phyloP scores from a whole-genome alignment of 2,113 vertebrate species.

The Lepus europaeus region DNA sequence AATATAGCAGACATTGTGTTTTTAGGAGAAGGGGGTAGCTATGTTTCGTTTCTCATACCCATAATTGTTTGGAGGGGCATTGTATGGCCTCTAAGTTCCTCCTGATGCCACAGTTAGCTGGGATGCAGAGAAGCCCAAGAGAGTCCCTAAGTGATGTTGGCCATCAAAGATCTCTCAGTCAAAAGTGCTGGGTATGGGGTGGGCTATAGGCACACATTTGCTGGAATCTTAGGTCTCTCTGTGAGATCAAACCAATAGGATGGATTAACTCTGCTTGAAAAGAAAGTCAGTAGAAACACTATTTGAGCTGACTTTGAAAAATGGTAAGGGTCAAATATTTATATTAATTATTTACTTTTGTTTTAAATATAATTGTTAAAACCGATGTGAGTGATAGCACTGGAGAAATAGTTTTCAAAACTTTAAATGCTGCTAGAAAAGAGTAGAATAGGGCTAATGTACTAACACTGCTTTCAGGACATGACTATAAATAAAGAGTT shows the following conservation, averaged over 20 bases:
- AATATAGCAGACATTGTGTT: neutral
- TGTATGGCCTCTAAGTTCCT: neutral
- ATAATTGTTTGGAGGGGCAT: slow-evolving; percentile 3
- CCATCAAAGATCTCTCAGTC: neutral
- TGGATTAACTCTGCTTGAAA: slow-evolving; percentile 40
- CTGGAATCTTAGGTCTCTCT: neutral
- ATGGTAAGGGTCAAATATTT: neutral
- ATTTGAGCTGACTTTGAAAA: slow-evolving; percentile 11
- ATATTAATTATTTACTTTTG: neutral
- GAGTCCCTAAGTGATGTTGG: neutral
- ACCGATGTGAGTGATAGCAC: neutral
- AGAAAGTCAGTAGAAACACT: slow-evolving; percentile 16
- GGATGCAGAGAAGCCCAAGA: neutral
- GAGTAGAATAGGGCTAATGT: neutral
- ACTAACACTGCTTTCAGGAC: neutral
- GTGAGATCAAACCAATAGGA: neutral
- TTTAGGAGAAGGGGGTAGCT: neutral
- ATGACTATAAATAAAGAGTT: neutral
- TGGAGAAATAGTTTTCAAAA: slow-evolving; percentile 24
- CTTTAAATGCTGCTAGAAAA: neutral
- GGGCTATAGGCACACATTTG: neutral
- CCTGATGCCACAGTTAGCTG: neutral
- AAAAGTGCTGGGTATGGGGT: neutral
- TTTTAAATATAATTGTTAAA: slow-evolving; percentile 25
- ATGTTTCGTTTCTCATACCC: neutral